These are phyloP conservation scores for Diabrotica undecimpunctata DNA, from an alignment of 1,140 invertebrate genomes.

Conservation along the genomic window DNA sequence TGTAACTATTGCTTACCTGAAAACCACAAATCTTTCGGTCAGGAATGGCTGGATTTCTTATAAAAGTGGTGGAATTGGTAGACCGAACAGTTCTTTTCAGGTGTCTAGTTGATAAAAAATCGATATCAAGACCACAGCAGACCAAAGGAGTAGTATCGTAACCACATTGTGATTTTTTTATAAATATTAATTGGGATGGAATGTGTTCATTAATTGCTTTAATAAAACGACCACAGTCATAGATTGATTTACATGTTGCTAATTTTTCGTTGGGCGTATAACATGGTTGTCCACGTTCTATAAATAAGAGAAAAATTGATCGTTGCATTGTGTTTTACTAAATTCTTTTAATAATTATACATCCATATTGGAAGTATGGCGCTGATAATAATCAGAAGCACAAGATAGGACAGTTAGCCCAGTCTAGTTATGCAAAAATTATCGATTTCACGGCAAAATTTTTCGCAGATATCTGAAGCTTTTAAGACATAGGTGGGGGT, in stretches of 20 bases:
- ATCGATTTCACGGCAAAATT: too few relatives aligned
- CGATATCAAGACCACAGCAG: constrained; percentile 38
- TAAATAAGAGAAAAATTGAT: too few relatives aligned
- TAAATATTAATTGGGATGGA: constrained; percentile 29
- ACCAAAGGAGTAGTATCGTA: constrained; percentile 34
- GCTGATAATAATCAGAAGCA: too few relatives aligned
- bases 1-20: too few relatives aligned
- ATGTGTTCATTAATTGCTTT: constrained; percentile 1
- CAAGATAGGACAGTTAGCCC: too few relatives aligned
- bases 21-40: background rate
- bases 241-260: constrained; percentile 29
- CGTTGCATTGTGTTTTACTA: too few relatives aligned
- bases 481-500: too few relatives aligned
- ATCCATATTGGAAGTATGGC: too few relatives aligned
- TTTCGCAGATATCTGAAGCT: too few relatives aligned
- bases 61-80: background rate
- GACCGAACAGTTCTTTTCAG: too few relatives aligned
- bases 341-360: too few relatives aligned
- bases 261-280: constrained; percentile 30
- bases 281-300: constrained; percentile 18
- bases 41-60: background rate
- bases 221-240: constrained; percentile 11
- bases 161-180: constrained; percentile 43
- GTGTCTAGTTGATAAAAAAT: constrained; percentile 9
- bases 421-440: too few relatives aligned